phyloP scores from a whole-genome alignment of 2,113 vertebrate genomes.

The Calonectris borealis region DNA sequence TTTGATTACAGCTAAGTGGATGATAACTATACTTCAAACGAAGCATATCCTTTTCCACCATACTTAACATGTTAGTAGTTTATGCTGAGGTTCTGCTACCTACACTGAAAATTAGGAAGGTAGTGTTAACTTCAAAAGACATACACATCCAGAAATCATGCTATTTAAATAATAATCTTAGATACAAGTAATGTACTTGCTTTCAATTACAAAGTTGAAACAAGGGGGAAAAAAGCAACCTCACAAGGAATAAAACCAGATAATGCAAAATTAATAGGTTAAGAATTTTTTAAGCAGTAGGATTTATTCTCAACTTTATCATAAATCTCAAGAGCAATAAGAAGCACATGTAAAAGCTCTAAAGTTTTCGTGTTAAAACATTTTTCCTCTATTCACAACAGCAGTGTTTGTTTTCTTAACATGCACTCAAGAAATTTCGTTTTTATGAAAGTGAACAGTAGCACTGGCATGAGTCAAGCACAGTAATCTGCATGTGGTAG shows the following conservation, averaged over 20 bases:
- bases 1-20: background rate
- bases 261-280: background rate
- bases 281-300: background rate
- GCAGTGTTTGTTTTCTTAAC: background rate
- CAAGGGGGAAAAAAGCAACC: background rate
- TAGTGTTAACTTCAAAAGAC: background rate
- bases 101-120: background rate
- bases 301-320: background rate
- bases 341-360: background rate
- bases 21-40: background rate
- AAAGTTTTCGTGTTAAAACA: background rate
- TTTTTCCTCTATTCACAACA: background rate
- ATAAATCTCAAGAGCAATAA: background rate
- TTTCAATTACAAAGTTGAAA: background rate
- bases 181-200: background rate
- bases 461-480: background rate
- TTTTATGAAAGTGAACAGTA: background rate
- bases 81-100: background rate
- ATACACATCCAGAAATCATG: background rate
- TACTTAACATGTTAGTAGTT: background rate
- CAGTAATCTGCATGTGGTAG: background rate
- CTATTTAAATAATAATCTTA: background rate
- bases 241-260: background rate
- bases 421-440: background rate
- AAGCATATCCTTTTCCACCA: background rate